Conservation (phyloP, 2,113 vertebrate genomes). For the Sigmodon hispidus region DNA sequence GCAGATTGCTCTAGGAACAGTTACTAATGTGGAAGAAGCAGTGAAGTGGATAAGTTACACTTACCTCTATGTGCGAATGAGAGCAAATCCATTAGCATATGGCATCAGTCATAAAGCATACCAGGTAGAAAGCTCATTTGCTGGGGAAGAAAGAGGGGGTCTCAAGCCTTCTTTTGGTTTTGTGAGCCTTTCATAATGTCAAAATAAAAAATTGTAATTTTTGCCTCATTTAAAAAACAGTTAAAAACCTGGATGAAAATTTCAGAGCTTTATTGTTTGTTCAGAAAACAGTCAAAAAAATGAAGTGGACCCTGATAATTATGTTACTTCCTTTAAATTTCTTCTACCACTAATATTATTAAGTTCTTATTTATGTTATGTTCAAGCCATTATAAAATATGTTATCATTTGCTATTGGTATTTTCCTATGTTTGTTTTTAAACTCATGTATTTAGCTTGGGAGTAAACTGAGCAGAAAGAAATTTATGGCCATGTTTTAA, state of each 20-base stretch:
- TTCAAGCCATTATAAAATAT: background rate
- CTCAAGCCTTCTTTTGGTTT: conserved; percentile 73
- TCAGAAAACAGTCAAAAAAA: conserved; percentile 52
- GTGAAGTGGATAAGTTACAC: conserved; percentile 99
- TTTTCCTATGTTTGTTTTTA: conserved; percentile 39
- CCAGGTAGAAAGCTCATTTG: conserved; percentile 91
- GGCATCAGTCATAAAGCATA: conserved; percentile 97
- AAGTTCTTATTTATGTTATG: background rate
- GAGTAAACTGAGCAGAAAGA: conserved; percentile 27
- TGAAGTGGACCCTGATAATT: conserved; percentile 72
- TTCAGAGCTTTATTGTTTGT: conserved; percentile 73
- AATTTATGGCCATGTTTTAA: background rate
- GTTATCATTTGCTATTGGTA: background rate
- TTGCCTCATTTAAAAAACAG: conserved; percentile 81
- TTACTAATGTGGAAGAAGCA: conserved; percentile 98
- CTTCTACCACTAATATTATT: conserved; percentile 32
- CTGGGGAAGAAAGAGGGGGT: conserved; percentile 27
- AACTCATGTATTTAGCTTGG: conserved; percentile 57
- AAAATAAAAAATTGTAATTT: conserved; percentile 87
- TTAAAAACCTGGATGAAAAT: conserved; percentile 77
- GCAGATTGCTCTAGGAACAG: conserved; percentile 96
- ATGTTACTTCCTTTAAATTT: conserved; percentile 28
- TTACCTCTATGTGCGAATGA: conserved; percentile 98
- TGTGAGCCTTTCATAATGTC: conserved; percentile 85
- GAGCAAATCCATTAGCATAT: conserved; percentile 97